Evolutionary conservation across 2,113 vertebrate species (phyloP).

Genomic region (Anolis carolinensis): DNA sequence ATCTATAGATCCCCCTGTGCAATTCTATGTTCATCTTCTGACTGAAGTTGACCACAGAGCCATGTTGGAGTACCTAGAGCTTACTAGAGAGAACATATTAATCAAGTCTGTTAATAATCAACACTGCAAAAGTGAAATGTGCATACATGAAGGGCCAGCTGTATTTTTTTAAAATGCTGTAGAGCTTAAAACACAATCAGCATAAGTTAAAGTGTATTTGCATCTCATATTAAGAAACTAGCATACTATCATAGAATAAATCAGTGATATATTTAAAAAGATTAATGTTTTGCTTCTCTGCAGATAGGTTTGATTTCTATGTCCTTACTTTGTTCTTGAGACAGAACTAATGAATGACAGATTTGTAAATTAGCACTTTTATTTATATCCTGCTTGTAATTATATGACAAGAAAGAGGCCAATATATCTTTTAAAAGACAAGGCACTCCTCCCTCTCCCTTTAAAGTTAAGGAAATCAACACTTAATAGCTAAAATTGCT

Average conservation of each 20-base stretch:
- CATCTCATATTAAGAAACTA: constrained; percentile 63
- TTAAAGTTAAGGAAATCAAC: rapidly evolving
- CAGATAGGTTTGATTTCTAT: constrained; percentile 67
- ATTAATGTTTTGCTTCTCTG: constrained; percentile 39
- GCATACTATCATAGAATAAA: constrained; percentile 58
- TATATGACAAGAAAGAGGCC: background rate
- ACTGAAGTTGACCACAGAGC: too few species aligned
- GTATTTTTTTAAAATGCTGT: too few species aligned
- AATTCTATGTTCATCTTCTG: too few species aligned
- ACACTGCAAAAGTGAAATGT: too few species aligned
- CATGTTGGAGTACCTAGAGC: too few species aligned
- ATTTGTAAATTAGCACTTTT: constrained; percentile 47
- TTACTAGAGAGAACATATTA: too few species aligned
- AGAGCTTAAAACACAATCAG: constrained; percentile 42
- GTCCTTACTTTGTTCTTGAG: constrained; percentile 64
- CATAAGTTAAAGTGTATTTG: constrained; percentile 53
- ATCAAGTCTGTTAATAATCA: too few species aligned
- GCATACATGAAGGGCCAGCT: too few species aligned
- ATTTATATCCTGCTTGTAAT: constrained; percentile 24
- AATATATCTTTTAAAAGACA: constrained; percentile 4
- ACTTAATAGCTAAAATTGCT: background rate
- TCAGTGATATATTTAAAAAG: constrained; percentile 55
- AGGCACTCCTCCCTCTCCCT: background rate
- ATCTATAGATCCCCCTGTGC: too few species aligned
- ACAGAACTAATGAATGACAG: constrained; percentile 23